Percentiles rank a stretch among this genome's conserved stretches.
Conservation (phyloP, 2,888 invertebrate genomes). For the Torymus aiolomorphi region DNA sequence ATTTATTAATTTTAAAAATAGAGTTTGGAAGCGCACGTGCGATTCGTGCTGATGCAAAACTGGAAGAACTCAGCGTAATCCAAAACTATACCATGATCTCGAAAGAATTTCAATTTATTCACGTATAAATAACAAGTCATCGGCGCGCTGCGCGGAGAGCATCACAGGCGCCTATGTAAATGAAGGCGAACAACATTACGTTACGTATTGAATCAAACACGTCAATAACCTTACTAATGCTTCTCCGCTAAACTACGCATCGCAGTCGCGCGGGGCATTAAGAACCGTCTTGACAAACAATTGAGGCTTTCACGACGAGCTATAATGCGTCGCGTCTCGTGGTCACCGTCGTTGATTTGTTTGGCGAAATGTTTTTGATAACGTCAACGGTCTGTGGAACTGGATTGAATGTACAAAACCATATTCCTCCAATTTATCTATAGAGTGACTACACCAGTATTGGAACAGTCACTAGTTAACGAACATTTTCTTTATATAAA, state of each 20-base stretch:
- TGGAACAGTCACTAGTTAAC: too few relatives aligned
- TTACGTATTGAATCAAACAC: slow-evolving; percentile 30
- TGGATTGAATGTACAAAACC: too few relatives aligned
- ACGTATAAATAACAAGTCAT: not conserved
- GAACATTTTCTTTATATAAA: too few relatives aligned
- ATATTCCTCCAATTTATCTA: too few relatives aligned
- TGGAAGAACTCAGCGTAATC: not conserved
- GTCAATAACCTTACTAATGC: slow-evolving; percentile 46
- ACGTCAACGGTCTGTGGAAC: too few relatives aligned
- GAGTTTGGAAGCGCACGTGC: too few relatives aligned
- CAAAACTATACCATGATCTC: not conserved
- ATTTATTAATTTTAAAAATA: too few relatives aligned
- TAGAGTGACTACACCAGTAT: too few relatives aligned
- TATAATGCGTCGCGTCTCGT: too few relatives aligned
- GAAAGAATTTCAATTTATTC: not conserved
- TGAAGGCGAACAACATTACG: slow-evolving; percentile 2
- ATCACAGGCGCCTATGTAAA: slow-evolving; percentile 1
- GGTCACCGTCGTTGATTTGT: too few relatives aligned
- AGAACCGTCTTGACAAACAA: slow-evolving; percentile 31
- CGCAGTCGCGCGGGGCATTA: not conserved
- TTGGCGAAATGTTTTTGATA: too few relatives aligned
- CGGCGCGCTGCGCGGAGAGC: not conserved
- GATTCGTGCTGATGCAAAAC: not conserved
- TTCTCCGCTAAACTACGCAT: slow-evolving; percentile 9
- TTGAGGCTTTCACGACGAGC: not conserved